Percentiles rank a stretch among this genome's conserved stretches.
Conservation (phyloP, 2,888 invertebrate genomes). For the Abrostola triplasia region DNA sequence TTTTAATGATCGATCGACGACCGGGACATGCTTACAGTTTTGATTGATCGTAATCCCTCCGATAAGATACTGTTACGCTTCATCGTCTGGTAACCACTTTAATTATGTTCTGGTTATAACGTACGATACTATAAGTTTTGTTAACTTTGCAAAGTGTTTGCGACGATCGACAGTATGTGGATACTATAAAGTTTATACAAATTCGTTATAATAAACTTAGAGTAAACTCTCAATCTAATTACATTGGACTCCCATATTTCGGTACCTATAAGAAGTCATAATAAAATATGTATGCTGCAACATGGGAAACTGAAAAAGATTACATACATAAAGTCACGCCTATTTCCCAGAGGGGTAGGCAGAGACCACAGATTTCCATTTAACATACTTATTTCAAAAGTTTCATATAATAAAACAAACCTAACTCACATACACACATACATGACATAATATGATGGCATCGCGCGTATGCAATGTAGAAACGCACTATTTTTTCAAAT, state of each 20-base stretch:
- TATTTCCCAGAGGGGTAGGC: too few species aligned
- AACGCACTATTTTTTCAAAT: constrained; percentile 22
- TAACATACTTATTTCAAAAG: too few species aligned
- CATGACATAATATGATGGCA: neutral
- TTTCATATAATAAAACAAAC: too few species aligned
- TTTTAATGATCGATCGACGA: constrained; percentile 43
- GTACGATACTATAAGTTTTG: constrained; percentile 25
- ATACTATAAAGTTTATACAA: neutral
- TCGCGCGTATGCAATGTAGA: neutral
- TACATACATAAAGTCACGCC: too few species aligned
- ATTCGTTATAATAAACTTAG: neutral
- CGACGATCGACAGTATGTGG: neutral
- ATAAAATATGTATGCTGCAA: too few species aligned
- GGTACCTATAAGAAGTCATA: too few species aligned
- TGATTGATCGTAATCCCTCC: constrained; percentile 40
- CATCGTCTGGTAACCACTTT: constrained; percentile 17
- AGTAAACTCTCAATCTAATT: too few species aligned
- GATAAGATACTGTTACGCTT: constrained; percentile 18
- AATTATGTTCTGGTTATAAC: constrained; percentile 20
- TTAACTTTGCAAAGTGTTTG: constrained; percentile 19
- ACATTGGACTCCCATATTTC: too few species aligned
- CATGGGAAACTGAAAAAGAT: too few species aligned
- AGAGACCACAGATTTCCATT: too few species aligned
- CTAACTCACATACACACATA: too few species aligned
- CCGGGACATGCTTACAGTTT: constrained; percentile 30